Evolutionary conservation across 2,888 invertebrate species (phyloP), one percentile per base, ranked within the genome.

Genomic region (Zygaena filipendulae): DNA sequence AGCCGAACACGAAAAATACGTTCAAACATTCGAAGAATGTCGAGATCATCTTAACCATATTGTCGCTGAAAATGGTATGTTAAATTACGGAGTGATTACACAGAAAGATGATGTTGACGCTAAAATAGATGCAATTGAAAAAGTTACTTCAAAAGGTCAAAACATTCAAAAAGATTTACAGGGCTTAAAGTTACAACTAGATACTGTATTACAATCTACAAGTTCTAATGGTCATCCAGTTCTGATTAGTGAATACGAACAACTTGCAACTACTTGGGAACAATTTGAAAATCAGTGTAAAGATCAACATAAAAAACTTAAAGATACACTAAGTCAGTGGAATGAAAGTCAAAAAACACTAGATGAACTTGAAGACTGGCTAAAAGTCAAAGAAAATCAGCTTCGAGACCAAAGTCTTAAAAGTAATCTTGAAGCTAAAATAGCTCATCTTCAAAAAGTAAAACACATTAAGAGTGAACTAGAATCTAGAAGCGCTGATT

Each of bases 401-500:
- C 85, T 95, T 0, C 91, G 95, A 62, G 94, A 95, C 57, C 94
- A 94, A 63, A 91, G 92, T 41, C 81, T 95, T 2, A 92, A 92
- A 61, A 93, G 88, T 50, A 91, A 89, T 3, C 85, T 92, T 16
- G 91, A 91, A 42, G 85, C 92, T 2, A 97, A 97, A 66, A 81
- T 85, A 38, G 81, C 82, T 5, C 91, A 95, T 62, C 71, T 94
- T 28, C 85, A 88, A 29, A 92, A 91, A 59, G 77, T 96, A 0
- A 86, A 86, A 42, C 79, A 82, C 23, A 75, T 92, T 32, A 87
- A 90, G 48, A 82, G 82, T 33, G 91, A 90, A 49, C 87, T 95
- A 25, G 54, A 79, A 3, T 75, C 83, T 0, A 90, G 89, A 51
- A 84, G 83, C 23, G 69, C 82, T 3, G 87, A 90, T 23, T 87